These are phyloP conservation scores for Rhynchotus rufescens DNA, from an alignment of 2,797 vertebrate species.

Conservation along the genomic window DNA sequence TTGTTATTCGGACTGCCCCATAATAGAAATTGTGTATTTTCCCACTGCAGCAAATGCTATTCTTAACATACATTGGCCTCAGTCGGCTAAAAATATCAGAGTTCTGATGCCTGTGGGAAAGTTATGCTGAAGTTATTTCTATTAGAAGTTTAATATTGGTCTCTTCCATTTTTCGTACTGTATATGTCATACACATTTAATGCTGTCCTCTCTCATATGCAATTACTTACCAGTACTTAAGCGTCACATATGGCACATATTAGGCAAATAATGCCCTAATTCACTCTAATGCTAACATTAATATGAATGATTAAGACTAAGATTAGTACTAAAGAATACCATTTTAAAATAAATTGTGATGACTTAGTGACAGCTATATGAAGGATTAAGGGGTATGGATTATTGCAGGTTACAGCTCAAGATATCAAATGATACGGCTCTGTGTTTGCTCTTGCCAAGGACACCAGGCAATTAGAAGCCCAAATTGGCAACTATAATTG, in stretches of 20 bases:
- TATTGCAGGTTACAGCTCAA: slow-evolving; percentile 54
- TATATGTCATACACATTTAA: neutral
- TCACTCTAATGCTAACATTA: slow-evolving; percentile 71
- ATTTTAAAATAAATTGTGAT: slow-evolving; percentile 53
- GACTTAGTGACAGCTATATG: slow-evolving; percentile 61
- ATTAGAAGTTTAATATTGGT: slow-evolving; percentile 45
- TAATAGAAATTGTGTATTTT: slow-evolving; percentile 75
- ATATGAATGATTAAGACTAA: slow-evolving; percentile 60
- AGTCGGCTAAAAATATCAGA: slow-evolving; percentile 80
- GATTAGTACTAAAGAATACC: slow-evolving; percentile 56
- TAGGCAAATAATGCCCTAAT: slow-evolving; percentile 65
- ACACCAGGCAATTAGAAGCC: slow-evolving; percentile 7
- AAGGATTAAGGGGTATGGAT: slow-evolving; percentile 64
- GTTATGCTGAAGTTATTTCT: slow-evolving; percentile 66
- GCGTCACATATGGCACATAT: slow-evolving; percentile 43
- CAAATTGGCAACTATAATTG: neutral
- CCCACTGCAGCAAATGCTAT: slow-evolving; percentile 79
- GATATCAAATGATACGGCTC: slow-evolving; percentile 9
- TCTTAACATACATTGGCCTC: slow-evolving; percentile 74
- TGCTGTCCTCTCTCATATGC: neutral
- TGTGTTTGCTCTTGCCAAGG: slow-evolving; percentile 40
- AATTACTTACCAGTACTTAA: slow-evolving; percentile 63
- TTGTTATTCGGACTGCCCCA: slow-evolving; percentile 37
- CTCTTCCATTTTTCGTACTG: slow-evolving; percentile 49
- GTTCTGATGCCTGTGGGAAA: slow-evolving; percentile 78